Conservation (phyloP, 2,797 vertebrate species). For the Parotocinclus haroldoi region DNA sequence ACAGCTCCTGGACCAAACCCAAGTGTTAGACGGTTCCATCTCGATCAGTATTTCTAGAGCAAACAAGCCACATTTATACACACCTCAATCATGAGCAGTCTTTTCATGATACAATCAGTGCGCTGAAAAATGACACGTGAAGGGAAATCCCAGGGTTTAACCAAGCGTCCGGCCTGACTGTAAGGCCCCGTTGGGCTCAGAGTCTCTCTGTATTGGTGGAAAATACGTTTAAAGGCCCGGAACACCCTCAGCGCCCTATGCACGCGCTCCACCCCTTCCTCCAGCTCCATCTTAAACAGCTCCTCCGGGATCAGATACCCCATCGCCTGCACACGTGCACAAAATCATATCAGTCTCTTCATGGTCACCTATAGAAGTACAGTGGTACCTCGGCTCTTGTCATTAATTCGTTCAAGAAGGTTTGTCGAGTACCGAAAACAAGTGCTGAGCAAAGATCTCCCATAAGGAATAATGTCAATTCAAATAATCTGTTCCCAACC, state of each 20-base stretch:
- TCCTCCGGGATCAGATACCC: conserved; percentile 76
- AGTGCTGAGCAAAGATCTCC: too few species aligned
- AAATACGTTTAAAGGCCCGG: conserved; percentile 67
- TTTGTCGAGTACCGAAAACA: too few species aligned
- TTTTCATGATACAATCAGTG: conserved; percentile 61
- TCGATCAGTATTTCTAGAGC: too few species aligned
- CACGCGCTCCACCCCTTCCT: conserved; percentile 72
- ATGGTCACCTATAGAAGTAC: too few species aligned
- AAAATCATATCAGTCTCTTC: too few species aligned
- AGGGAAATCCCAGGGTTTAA: conserved; percentile 71
- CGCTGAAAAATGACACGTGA: conserved; percentile 64
- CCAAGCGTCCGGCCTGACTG: conserved; percentile 35
- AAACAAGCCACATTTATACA: background rate
- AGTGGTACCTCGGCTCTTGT: too few species aligned
- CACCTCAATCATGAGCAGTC: conserved; percentile 63
- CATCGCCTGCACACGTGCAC: conserved; percentile 60
- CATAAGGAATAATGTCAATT: too few species aligned
- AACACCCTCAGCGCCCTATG: conserved; percentile 63
- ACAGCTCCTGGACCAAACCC: conserved; percentile 61
- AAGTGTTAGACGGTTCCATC: background rate
- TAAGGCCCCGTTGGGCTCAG: conserved; percentile 58
- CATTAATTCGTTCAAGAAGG: too few species aligned
- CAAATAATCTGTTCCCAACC: too few species aligned
- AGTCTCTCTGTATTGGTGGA: conserved; percentile 52
- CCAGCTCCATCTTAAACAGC: conserved; percentile 78